Base-by-base conservation (phyloP, 2,888 invertebrate genomes). In the Heteromyza rotundicornis region DNA sequence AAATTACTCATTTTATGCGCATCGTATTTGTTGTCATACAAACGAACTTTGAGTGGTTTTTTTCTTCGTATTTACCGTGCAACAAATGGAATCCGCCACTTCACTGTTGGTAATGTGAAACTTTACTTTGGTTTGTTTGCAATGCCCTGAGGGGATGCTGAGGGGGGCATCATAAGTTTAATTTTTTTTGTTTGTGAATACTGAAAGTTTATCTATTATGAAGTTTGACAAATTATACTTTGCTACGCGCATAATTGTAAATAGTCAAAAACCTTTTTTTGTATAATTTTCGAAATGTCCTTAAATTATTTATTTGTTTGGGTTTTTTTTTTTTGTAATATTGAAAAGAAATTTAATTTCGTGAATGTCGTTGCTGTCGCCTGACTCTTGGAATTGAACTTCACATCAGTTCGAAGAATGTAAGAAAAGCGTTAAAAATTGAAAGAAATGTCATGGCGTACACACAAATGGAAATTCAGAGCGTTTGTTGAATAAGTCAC, bases 401-500 rank as follows among this genome's bases (percentile, higher is more conserved):
- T 5, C 44, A 1, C 68, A 68, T 16, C n/a, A 60, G n/a, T 16
- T 8, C 14, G 1, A 56, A 57, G 8, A 7, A 40, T 14, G n/a
- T n/a, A 40, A 40, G 14, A 40, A 40, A 40, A n/a, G 40, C 14
- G 16, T 40, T n/a, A 3, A 7, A n/a, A 40, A 40, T 40, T n/a
- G 40, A 40, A 40, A 7, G 0, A 65, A 65, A 27, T 70, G 70
- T 53, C 64, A 64, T 49, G 57, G 14, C 68, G 40, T 40, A 40
- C 32, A 32, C 60, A 52, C 52, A 23, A n/a, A 35, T 36, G 50
- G 51, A 59, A 23, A 22, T 22, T 36, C 10, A 12, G 10, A 14
- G n/a, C 12, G 44, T 7, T 1, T 22, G n/a, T 23, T 32, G 44
- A 54, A 36, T 23, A 17, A 50, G 60, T 60, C 60, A 60, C 60